phyloP scores from a whole-genome alignment of 2,113 vertebrate genomes.

The Holacanthus passer region DNA sequence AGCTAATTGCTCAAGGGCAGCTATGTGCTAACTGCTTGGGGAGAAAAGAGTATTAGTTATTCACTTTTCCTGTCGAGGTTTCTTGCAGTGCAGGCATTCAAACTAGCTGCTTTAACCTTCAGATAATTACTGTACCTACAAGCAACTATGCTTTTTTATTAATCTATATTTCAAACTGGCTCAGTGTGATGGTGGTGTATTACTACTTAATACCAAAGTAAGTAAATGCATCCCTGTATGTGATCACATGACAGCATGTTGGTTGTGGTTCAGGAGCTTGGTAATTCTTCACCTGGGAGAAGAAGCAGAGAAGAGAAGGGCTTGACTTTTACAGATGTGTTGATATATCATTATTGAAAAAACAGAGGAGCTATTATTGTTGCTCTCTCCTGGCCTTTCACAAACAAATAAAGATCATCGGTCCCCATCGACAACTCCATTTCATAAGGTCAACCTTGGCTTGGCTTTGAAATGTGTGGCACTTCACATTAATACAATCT shows the following conservation, averaged over 20 bases:
- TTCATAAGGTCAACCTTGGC: constrained; percentile 64
- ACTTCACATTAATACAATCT: constrained; percentile 39
- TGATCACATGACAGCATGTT: neutral
- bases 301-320: neutral
- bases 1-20: constrained; percentile 20
- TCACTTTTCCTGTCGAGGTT: neutral
- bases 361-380: constrained; percentile 44
- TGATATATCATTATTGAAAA: constrained; percentile 47
- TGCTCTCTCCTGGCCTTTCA: constrained; percentile 62
- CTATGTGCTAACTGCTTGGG: constrained; percentile 2
- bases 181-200: neutral
- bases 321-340: constrained; percentile 52
- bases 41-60: neutral
- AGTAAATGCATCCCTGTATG: neutral
- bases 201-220: neutral
- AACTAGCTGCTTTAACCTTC: neutral
- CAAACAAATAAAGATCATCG: constrained; percentile 70
- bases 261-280: neutral
- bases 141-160: neutral
- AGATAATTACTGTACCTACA: neutral
- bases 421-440: constrained; percentile 52
- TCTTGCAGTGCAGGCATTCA: neutral
- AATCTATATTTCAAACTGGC: neutral
- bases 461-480: constrained; percentile 35
- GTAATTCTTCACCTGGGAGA: neutral